Evolutionary conservation across 2,113 vertebrate species (phyloP).

Genomic region (Hypanus sabinus): DNA sequence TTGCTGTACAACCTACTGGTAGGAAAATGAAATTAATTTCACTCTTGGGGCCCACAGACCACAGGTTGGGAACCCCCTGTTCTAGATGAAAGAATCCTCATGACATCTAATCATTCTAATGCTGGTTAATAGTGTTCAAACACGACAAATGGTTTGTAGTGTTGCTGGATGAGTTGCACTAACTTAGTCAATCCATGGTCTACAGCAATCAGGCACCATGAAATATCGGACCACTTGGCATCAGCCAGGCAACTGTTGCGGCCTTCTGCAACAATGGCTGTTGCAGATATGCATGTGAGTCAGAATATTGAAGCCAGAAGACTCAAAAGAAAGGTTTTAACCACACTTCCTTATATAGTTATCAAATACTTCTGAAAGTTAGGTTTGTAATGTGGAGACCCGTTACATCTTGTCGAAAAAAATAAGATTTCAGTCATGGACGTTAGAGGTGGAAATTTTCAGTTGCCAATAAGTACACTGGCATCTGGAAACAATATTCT

Average conservation of each 20-base stretch:
- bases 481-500: neutral
- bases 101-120: neutral
- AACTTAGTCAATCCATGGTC: neutral
- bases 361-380: neutral
- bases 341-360: neutral
- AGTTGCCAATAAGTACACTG: neutral
- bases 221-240: neutral
- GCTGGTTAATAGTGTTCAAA: neutral
- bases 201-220: neutral
- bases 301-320: neutral
- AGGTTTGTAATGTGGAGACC: neutral
- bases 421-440: neutral
- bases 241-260: neutral
- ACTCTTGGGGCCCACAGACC: too few species aligned
- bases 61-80: too few species aligned
- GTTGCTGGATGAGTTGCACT: neutral
- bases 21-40: too few species aligned
- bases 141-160: neutral
- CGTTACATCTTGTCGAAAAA: neutral
- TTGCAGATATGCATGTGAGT: neutral
- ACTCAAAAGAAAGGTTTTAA: neutral
- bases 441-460: neutral
- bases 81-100: neutral
- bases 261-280: neutral
- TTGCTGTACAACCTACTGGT: too few species aligned